Conservation (phyloP, 2,888 invertebrate species). For the Odontothrips loti region DNA sequence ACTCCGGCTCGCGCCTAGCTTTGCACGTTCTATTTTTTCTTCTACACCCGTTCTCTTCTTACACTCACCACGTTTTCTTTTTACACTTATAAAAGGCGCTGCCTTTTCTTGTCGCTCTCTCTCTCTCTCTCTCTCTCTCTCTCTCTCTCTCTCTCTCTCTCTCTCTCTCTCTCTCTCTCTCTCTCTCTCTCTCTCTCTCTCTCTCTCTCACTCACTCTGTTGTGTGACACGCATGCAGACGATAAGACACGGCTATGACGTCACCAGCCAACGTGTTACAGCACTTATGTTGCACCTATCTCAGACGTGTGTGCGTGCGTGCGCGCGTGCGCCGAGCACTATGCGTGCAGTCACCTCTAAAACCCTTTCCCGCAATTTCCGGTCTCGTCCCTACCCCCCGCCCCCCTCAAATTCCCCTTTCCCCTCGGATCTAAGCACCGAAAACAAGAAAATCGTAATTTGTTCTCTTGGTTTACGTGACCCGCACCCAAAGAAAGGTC, state of each 20-base stretch:
- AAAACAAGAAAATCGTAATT: no score
- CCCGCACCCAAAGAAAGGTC: no score
- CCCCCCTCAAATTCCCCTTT: not conserved
- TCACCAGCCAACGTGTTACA: not conserved
- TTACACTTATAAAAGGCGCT: not conserved
- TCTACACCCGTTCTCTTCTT: not conserved
- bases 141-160: constrained; percentile 18
- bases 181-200: constrained; percentile 15
- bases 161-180: constrained; percentile 18
- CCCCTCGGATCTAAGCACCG: no score
- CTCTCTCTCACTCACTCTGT: not conserved
- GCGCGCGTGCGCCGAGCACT: not conserved
- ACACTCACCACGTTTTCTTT: not conserved
- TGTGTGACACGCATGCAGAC: not conserved
- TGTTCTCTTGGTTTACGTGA: no score
- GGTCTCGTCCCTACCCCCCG: not conserved
- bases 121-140: constrained; percentile 10
- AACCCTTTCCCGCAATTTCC: no score
- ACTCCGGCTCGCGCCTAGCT: no score
- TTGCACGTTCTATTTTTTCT: no score
- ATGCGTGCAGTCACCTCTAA: no score
- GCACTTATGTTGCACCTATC: not conserved
- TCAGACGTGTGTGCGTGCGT: not conserved
- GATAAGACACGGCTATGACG: not conserved
- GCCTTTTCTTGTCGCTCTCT: not conserved